Evolutionary conservation across 2,888 invertebrate species (phyloP).

Genomic region (Hoplodrina ambigua): DNA sequence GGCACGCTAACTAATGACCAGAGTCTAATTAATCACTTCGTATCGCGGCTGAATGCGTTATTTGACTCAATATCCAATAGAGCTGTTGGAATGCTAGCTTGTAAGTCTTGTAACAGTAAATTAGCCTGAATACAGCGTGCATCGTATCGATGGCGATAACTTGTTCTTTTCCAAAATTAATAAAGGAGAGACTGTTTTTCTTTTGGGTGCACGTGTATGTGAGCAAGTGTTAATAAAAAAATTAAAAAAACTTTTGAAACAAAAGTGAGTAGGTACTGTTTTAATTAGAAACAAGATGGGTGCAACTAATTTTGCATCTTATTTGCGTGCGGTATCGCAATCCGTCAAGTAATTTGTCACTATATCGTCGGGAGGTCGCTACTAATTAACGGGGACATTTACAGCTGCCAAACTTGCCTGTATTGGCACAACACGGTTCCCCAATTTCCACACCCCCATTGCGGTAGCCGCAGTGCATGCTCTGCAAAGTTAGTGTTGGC

Average conservation of each 20-base stretch:
- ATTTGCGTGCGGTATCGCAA: constrained; percentile 78
- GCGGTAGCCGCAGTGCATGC: constrained; percentile 66
- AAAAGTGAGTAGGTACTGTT: background rate
- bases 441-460: constrained; percentile 63
- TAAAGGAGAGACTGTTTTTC: background rate
- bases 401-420: constrained; percentile 83
- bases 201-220: background rate
- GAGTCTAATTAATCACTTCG: constrained; percentile 80
- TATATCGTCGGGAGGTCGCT: constrained; percentile 79
- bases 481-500: constrained; percentile 66
- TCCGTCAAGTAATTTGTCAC: constrained; percentile 83
- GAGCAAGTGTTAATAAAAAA: background rate
- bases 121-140: constrained; percentile 9
- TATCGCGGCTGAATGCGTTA: constrained; percentile 72
- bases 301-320: constrained; percentile 63
- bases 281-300: constrained; percentile 23
- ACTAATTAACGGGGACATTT: constrained; percentile 87
- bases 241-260: constrained; percentile 3
- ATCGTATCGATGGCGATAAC: background rate
- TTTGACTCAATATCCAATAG: constrained; percentile 57
- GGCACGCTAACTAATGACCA: constrained; percentile 77
- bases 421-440: constrained; percentile 71
- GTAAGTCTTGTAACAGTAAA: constrained; percentile 10
- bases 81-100: constrained; percentile 30
- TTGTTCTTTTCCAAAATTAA: background rate